Conservation (phyloP, 1,140 invertebrate genomes). For the Laupala kohalensis region DNA sequence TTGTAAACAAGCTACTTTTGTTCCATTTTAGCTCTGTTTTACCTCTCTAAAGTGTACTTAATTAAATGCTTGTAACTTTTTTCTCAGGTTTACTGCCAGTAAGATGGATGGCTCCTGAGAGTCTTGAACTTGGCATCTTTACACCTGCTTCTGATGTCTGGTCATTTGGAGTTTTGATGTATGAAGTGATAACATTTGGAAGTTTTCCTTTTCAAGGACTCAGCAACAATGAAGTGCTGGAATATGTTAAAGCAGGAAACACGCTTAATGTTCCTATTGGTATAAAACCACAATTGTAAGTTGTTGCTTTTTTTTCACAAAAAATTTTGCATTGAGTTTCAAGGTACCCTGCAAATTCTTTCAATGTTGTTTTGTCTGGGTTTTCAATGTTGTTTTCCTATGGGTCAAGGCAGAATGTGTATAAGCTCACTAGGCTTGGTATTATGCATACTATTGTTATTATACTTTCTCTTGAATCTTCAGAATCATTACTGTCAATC, state of each 20-base stretch:
- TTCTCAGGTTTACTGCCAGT: slow-evolving; percentile 65
- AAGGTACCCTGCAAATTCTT: no score
- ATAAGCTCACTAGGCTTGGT: no score
- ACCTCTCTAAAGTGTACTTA: no score
- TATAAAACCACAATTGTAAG: slow-evolving; percentile 64
- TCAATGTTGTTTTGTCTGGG: no score
- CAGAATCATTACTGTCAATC: no score
- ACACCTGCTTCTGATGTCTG: slow-evolving; percentile 73
- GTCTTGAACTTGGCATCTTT: slow-evolving; percentile 64
- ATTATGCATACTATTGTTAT: no score
- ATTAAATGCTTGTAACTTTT: not conserved
- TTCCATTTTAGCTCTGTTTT: no score
- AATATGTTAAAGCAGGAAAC: slow-evolving; percentile 61
- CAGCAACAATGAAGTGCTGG: slow-evolving; percentile 70
- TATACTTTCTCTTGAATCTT: no score
- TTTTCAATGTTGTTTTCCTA: no score
- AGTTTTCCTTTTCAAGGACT: slow-evolving; percentile 77
- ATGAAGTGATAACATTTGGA: slow-evolving; percentile 77
- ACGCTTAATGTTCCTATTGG: slow-evolving; percentile 56
- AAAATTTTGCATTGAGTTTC: no score
- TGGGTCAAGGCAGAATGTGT: no score
- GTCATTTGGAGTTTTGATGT: slow-evolving; percentile 72
- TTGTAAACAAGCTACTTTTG: no score
- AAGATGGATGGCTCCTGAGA: slow-evolving; percentile 86
- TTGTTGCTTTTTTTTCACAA: slow-evolving; percentile 25